Base-by-base conservation (phyloP, 37 sponge, comb jelly and placozoan species). In the Cladorhizidae sp. region DNA sequence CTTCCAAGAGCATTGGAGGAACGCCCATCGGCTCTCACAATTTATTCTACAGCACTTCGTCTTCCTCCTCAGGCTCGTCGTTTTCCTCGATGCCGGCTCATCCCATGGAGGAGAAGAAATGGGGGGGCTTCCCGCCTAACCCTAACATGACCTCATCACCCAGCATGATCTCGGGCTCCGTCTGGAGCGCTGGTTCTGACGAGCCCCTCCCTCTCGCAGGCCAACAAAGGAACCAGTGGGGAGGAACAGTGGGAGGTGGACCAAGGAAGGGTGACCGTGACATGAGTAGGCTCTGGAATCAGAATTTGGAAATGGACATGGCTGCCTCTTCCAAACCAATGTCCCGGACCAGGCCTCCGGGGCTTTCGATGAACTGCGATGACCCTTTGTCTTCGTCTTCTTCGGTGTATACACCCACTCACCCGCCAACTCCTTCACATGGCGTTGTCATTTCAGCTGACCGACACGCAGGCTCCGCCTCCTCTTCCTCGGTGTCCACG, bases 181-280 rank as follows among this genome's bases (percentile, higher is more conserved):
- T 74, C 14, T 74, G 74, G 74, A 26, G 57, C 12, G 49, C 14
- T 17, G 29, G 22, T 23, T 43, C 56, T 33, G 36, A 51, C n/a
- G 37, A 74, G 36, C 59, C 23, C 40, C 33, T 62, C n/a, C 32
- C 67, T 31, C 26, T 32, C 35, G 12, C 32, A 18, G 2, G 26
- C 36, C 72, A 65, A 14, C 72, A 65, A 14, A 23, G 41, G 51
- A 40, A 64, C 41, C 63, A 62, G 62, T 62, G 77, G 79, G 36
- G 43, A 37, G n/a, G n/a, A n/a, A n/a, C n/a, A n/a, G n/a, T n/a
- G n/a, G n/a, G n/a, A n/a, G n/a, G n/a, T n/a, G n/a, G n/a, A n/a
- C n/a, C n/a, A n/a, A n/a, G n/a, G n/a, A 40, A 3, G 22, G 37
- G 37, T 9, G n/a, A 40, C 71, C 5, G 28, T 18, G 5, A 71